Evolutionary conservation across 2,888 invertebrate genomes (phyloP), one percentile per base, ranked within the genome.

Genomic region (Lydus trimaculatus): DNA sequence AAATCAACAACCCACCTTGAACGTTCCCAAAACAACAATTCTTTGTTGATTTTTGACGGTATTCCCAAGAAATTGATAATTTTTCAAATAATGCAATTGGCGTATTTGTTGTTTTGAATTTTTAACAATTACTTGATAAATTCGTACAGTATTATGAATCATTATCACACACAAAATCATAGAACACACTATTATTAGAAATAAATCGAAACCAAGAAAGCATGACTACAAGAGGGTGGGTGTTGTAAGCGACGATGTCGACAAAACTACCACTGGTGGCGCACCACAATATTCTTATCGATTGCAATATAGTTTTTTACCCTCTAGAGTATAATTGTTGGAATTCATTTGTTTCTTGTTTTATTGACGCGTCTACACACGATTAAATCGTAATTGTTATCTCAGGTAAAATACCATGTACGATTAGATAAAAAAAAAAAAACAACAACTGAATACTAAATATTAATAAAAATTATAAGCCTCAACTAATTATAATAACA

Each of bases 241-340:
- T 17, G 43, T 52, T 23, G 48, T 23, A 11, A 20, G 6, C 48
- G 11, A n/a, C 43, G 15, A 36, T 36, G 15, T 13, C 17, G 17
- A 43, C 48, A 52, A 23, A 48, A 48, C 48, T 48, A 48, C 48
- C 48, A 52, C 20, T 70, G 63, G 65, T 59, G 68, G 58, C 69
- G 66, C 66, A 64, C 64, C n/a, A 23, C 60, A 36, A 36, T 15
- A n/a, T 20, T 58, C 17, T 48, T 72, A 73, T 73, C 62, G 73
- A 73, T 73, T 71, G 52, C 33, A 58, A 11, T 17, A 25, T 58
- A 61, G 17, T 36, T 60, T 63, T 15, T 58, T 56, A n/a, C 61
- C 52, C 15, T 33, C 56, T 59, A 59, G 43, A 31, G 28, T 43
- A 6, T 56, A 64, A 60, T 65, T 39, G 43, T 17, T 36, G 15